A percentile compares a stretch with the other conserved stretches of the same genome.
Evolutionary conservation across 2,113 vertebrate species (phyloP).

Genomic region (Dipodomys merriami): DNA sequence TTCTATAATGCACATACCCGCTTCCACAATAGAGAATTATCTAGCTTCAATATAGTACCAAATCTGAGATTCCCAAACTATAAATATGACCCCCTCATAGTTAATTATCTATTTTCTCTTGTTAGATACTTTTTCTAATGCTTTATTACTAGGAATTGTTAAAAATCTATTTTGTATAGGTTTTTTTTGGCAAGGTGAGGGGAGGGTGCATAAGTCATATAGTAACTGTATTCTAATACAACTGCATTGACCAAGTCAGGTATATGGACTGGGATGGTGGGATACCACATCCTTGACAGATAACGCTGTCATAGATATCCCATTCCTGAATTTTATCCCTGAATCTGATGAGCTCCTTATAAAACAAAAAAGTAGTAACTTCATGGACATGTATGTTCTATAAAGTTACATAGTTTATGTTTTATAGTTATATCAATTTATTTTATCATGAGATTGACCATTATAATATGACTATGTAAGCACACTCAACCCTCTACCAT

Average conservation of each 20-base stretch:
- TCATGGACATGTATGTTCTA: not conserved
- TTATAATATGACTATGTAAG: not conserved
- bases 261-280: not conserved
- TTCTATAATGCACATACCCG: not conserved
- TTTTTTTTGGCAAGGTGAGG: too few species aligned
- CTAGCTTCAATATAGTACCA: not conserved
- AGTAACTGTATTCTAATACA: not conserved
- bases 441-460: not conserved
- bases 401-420: not conserved
- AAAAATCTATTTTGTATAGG: not conserved
- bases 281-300: not conserved
- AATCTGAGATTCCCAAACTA: not conserved
- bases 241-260: not conserved
- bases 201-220: too few species aligned
- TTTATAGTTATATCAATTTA: not conserved
- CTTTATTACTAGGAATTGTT: conserved; percentile 13
- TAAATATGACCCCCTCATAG: not conserved
- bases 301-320: not conserved
- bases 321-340: not conserved
- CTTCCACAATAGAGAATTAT: not conserved
- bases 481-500: not conserved
- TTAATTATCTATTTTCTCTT: not conserved
- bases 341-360: not conserved
- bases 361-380: not conserved
- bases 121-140: not conserved